Conservation (phyloP, 2,797 vertebrate genomes). For the Octomys mimax region DNA sequence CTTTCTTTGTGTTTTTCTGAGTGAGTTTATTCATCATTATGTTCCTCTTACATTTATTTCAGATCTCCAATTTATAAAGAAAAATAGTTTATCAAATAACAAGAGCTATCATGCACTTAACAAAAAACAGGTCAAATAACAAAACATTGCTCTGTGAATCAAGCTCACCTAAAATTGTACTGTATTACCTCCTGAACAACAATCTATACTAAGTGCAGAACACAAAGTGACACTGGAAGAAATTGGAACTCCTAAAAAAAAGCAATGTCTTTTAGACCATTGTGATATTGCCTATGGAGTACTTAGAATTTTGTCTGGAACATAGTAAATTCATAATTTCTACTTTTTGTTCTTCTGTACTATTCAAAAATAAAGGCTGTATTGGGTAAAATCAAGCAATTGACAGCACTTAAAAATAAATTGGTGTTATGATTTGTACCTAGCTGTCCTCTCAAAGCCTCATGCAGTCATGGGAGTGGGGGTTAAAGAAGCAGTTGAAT, state of each 20-base stretch:
- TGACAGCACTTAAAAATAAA: background rate
- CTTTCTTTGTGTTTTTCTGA: background rate
- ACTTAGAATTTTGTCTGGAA: background rate
- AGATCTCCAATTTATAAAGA: background rate
- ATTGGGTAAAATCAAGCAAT: background rate
- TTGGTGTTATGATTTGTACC: background rate
- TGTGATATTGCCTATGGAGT: background rate
- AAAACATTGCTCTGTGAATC: background rate
- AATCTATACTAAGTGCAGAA: background rate
- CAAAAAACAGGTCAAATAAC: background rate
- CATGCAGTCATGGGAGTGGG: background rate
- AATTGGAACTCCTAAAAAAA: background rate
- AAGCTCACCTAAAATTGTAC: background rate
- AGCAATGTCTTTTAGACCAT: background rate
- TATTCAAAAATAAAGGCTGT: background rate
- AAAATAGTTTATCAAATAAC: background rate
- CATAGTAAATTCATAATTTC: background rate
- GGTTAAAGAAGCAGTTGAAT: background rate
- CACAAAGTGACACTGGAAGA: background rate
- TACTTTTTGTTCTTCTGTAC: background rate
- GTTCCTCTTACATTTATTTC: background rate
- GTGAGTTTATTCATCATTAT: background rate
- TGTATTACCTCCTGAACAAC: background rate
- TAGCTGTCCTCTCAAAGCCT: background rate
- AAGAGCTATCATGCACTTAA: background rate